Evolutionary conservation across 1,140 invertebrate species (phyloP), one percentile per base, ranked within the genome.

Genomic region (Apis cerana): DNA sequence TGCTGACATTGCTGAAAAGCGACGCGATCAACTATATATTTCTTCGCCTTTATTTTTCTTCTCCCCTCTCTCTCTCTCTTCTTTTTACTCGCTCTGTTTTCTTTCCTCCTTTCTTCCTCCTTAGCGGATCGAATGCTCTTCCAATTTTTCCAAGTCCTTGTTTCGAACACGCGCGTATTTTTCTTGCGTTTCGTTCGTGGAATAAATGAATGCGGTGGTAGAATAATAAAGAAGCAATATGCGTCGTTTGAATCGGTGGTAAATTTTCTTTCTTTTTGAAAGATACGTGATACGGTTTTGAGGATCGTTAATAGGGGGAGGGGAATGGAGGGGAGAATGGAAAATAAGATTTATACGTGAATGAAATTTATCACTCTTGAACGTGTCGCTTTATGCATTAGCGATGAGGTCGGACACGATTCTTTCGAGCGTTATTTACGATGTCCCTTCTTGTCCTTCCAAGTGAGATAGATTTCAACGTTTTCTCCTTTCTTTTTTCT

Each of bases 1-100:
- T 81, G 83, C 78, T 80, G 70, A 80, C 78, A 71, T 81, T 48
- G 61, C 71, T 58, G 64, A 75, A 83, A 80, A 83, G 82, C 76
- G 9, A 10, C 21, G 54, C 76, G 82, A 83, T 82, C 81, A 77
- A 82, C 80, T 68, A 76, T 43, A 43, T 70, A 77, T 62, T 78
- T 82, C 68, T n/a, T n/a, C 23, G 17, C 43, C 23, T 69, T 61
- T 82, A 33, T 52, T 81, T 67, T 17, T 52, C 52, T 5, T 52
- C 19, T 19, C 19, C 17, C 8, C 21, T 15, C 17, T 23, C 15
- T 56, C n/a, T 27, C 10, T 0, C 21, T 27, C 12, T 21, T 3
- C 23, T 62, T n/a, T 21, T 50, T 17, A 33, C 43, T n/a, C 15
- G 13, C 27, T 52, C n/a, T n/a, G 5, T 23, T 52, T 17, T 27